Base-by-base conservation (phyloP, 2,888 invertebrate species). In the Heliconius cydno region DNA sequence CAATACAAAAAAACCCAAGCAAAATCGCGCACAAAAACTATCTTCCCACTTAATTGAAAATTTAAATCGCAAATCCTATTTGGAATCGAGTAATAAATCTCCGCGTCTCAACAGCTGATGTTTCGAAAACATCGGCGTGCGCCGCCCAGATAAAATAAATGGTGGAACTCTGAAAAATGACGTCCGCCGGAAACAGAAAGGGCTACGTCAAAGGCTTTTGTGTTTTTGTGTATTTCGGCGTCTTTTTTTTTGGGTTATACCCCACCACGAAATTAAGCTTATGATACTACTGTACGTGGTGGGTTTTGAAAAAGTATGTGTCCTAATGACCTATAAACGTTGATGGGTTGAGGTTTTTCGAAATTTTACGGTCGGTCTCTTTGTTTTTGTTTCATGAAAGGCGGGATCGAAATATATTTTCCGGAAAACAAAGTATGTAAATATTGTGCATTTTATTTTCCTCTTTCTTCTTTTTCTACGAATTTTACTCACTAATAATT, bases 141-240 rank as follows among this genome's bases (percentile, higher is more conserved):
- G 92, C 90, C 90, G 92, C 91, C 87, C 92, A 93, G 94, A 95
- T 95, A 95, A 95, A 94, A 94, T 94, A 94, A 94, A 94, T 94
- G 94, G 93, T 91, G 92, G 89, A 90, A 88, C 91, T 86, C 92
- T 95, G 94, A 94, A 94, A 95, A 94, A 95, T 94, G 94, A 94
- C 92, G 94, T 89, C 91, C 92, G 87, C 84, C 91, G 89, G 93
- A 94, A 92, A 90, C 90, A 88, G 87, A 90, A 91, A 91, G 92
- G 92, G 93, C 91, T 91, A 84, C 87, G 92, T 92, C 92, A 91
- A 90, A 89, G 87, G 87, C 87, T 86, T 87, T 65, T 85, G 85
- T 84, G 82, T 84, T 87, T 87, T 86, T 86, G 85, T 86, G 76
- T 71, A 76, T 79, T 82, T 82, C 73, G 79, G 70, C 0, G 67